A percentile compares a stretch with the other conserved stretches of the same genome.
Conservation (phyloP, 2,888 invertebrate species). For the Euspilapteryx auroguttella region DNA sequence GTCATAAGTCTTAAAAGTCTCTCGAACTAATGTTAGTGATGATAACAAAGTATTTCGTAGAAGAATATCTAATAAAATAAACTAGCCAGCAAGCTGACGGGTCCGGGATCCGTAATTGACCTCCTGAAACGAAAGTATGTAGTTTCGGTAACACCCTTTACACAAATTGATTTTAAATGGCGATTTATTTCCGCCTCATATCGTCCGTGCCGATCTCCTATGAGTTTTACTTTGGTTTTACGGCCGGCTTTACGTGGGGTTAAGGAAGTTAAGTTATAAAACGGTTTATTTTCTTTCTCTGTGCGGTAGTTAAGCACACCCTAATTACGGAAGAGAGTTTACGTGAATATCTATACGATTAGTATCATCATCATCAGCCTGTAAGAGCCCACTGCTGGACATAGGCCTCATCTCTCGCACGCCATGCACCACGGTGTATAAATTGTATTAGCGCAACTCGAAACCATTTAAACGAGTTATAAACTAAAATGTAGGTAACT, state of each 20-base stretch:
- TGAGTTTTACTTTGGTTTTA: slow-evolving; percentile 33
- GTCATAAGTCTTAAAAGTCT: too few relatives aligned
- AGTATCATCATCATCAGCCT: not conserved
- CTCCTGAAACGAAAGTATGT: too few relatives aligned
- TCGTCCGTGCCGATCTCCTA: slow-evolving; percentile 54
- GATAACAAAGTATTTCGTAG: too few relatives aligned
- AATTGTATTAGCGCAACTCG: too few relatives aligned
- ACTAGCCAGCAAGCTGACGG: too few relatives aligned
- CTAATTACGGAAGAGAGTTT: slow-evolving; percentile 6
- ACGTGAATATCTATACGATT: not conserved
- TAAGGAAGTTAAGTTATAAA: slow-evolving; percentile 55
- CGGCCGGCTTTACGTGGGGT: slow-evolving; percentile 50
- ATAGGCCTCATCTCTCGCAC: too few relatives aligned
- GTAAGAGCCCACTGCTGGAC: too few relatives aligned
- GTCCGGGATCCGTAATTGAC: too few relatives aligned
- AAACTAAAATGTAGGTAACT: slow-evolving; percentile 22
- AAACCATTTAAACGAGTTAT: too few relatives aligned
- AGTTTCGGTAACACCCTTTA: slow-evolving; percentile 48
- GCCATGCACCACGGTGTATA: too few relatives aligned
- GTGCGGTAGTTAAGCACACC: slow-evolving; percentile 26
- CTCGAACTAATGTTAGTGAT: too few relatives aligned
- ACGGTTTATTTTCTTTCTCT: slow-evolving; percentile 54
- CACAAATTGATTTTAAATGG: slow-evolving; percentile 62
- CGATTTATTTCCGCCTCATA: slow-evolving; percentile 61
- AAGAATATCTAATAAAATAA: too few relatives aligned